Conservation (phyloP, 2,113 vertebrate genomes). For the Psammodynastes pulverulentus region DNA sequence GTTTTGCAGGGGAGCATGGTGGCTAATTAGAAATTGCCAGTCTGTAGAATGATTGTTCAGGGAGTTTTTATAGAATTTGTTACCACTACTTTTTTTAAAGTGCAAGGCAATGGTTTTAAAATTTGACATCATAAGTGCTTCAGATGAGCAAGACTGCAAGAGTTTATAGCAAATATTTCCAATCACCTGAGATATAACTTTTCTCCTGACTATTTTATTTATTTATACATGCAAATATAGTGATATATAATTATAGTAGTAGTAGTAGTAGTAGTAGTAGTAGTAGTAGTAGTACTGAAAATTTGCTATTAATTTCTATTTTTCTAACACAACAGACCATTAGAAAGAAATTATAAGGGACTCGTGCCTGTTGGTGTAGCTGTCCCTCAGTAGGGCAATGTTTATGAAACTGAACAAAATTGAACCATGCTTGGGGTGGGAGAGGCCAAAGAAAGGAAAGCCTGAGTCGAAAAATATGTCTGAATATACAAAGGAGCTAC, state of each 20-base stretch:
- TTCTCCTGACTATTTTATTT: neutral
- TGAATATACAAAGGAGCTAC: too few species aligned
- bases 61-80: slow-evolving; percentile 12
- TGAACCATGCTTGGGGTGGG: neutral
- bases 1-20: neutral
- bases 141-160: neutral
- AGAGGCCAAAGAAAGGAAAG: neutral
- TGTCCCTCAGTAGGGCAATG: neutral
- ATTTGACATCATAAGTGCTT: neutral
- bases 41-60: slow-evolving; percentile 26
- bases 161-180: neutral
- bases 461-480: neutral
- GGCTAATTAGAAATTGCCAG: slow-evolving; percentile 32
- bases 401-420: neutral
- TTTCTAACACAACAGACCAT: neutral
- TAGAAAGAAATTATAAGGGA: neutral
- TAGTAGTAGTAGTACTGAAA: neutral
- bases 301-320: neutral
- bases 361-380: neutral
- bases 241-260: too few species aligned
- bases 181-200: neutral
- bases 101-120: neutral
- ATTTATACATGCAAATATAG: neutral
- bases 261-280: neutral
- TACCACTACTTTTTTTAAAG: slow-evolving; percentile 21